Evolutionary conservation across 2,888 invertebrate species (phyloP).

Genomic region (Lamproptera curius): DNA sequence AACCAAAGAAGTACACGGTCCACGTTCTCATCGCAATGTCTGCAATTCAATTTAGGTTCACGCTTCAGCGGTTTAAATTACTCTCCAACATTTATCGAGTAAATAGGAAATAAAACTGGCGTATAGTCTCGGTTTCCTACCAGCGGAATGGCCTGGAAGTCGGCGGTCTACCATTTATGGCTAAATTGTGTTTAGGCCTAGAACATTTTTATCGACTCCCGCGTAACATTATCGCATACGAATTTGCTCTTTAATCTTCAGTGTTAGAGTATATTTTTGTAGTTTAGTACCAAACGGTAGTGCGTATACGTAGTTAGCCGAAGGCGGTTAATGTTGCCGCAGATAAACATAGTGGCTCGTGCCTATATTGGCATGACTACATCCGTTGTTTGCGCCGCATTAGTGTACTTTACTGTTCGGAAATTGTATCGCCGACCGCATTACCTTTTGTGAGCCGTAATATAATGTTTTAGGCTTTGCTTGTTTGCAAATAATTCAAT

Average conservation of each 20-base stretch:
- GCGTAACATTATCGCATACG: not conserved
- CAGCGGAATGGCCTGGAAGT: constrained; percentile 51
- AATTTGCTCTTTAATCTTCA: not conserved
- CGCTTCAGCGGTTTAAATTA: not conserved
- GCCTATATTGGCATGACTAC: not conserved
- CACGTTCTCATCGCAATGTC: too few relatives aligned
- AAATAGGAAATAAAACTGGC: not conserved
- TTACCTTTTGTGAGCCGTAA: not conserved
- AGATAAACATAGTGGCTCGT: constrained; percentile 7
- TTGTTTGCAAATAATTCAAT: not conserved
- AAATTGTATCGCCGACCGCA: not conserved
- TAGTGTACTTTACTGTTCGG: not conserved
- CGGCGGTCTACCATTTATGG: constrained; percentile 40
- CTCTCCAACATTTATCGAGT: not conserved
- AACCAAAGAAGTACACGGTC: too few relatives aligned
- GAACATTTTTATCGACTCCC: constrained; percentile 22
- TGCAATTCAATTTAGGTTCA: constrained; percentile 1
- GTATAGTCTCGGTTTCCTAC: constrained; percentile 38
- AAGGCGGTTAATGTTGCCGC: constrained; percentile 1
- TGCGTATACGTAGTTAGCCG: not conserved
- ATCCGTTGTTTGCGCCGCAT: constrained; percentile 7
- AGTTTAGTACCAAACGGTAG: not conserved
- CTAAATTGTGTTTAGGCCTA: constrained; percentile 38
- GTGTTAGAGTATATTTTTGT: not conserved
- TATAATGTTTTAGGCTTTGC: not conserved